Conservation (phyloP, 2,113 vertebrate species). For the Solenodon paradoxus region DNA sequence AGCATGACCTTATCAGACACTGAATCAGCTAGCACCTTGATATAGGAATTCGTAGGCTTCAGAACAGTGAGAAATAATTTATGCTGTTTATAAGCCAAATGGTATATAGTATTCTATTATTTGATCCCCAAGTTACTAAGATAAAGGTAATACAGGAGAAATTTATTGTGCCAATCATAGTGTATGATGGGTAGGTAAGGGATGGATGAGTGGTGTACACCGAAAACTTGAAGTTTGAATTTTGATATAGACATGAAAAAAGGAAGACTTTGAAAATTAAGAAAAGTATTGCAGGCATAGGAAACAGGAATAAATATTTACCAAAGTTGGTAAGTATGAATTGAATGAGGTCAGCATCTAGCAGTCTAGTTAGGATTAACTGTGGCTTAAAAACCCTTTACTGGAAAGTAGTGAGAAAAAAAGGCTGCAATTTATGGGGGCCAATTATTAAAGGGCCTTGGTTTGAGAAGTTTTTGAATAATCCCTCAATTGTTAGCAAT, state of each 20-base stretch:
- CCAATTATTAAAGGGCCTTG: not conserved
- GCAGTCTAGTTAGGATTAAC: not conserved
- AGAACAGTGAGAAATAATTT: not conserved
- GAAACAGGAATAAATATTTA: not conserved
- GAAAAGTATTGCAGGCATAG: not conserved
- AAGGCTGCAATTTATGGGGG: not conserved
- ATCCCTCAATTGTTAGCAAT: not conserved
- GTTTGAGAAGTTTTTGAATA: not conserved
- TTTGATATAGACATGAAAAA: not conserved
- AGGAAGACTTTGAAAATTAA: not conserved
- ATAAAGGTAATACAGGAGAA: not conserved
- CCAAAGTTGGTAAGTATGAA: not conserved
- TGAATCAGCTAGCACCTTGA: not conserved
- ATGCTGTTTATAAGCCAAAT: not conserved
- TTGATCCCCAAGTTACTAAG: not conserved
- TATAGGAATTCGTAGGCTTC: not conserved
- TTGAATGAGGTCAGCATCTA: not conserved
- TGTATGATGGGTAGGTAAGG: not conserved
- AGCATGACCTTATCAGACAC: not conserved
- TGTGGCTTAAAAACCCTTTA: not conserved
- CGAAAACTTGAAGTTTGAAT: constrained; percentile 11
- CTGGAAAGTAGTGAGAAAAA: not conserved
- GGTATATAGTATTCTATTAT: not conserved
- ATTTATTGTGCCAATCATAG: not conserved
- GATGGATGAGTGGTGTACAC: not conserved